Base-by-base conservation (phyloP, 64 coral and sea anemone genomes). In the Dendrophyllia cribrosa region DNA sequence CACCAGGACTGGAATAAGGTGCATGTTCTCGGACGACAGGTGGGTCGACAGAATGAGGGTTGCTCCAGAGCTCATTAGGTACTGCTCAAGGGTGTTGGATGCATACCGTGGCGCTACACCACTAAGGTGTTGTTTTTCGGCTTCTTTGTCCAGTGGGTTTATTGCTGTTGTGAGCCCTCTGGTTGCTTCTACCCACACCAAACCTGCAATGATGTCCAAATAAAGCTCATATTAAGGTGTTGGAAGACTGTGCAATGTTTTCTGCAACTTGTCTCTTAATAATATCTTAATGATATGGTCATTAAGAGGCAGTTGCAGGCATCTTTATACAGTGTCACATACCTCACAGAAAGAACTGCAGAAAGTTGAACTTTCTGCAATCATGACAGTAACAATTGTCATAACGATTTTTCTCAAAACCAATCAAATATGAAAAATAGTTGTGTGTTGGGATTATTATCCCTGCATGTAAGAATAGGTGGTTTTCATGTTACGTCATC, bases 61-160 rank as follows among this genome's bases (percentile, higher is more conserved):
- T 2, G 85, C 49, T 21, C 85, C 70, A 72, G 15, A 72, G 16
- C 68, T 87, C 85, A 87, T 7, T 4, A 87, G 47, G 21, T 87
- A 87, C 23, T 87, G 85, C 43, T 87, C 85, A 15, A 87, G 69
- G 9, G 85, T 87, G 48, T 87, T 87, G n/a, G 85, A 74, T 13
- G 85, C 85, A 12, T 87, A 87, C 4, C 85, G 68, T 3, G 69
- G 67, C 45, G 85, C 85, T 26, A 87, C 66, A 25, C 85, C 85
- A 44, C 85, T 59, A 2, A 87, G 53, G n/a, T 87, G 74, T n/a
- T 87, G 34, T 87, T 25, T 74, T 46, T 72, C 85, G 4, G 85
- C 85, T 2, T 9, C 66, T 55, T 75, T 87, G 51, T 75, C 69
- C 11, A 87, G 50, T 23, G 85, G 85, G 51, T 87, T 87, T 59